These are phyloP conservation scores for Lasioglossum calceatum DNA, from an alignment of 2,888 invertebrate species.

Conservation along the genomic window DNA sequence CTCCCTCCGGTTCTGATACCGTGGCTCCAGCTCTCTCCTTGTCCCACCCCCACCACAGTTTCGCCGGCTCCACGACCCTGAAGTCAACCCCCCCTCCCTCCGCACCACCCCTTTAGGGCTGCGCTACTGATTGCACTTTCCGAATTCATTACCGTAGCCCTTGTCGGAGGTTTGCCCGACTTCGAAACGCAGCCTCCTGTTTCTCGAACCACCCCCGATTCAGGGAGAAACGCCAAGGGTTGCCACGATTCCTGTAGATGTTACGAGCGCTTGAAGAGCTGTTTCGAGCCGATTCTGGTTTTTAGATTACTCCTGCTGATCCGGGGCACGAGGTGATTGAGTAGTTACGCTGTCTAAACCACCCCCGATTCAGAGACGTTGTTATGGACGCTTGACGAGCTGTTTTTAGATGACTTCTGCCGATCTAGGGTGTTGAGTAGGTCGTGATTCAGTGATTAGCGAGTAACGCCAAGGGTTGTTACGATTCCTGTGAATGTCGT, in stretches of 20 bases:
- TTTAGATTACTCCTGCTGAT: background rate
- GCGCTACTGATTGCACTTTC: constrained; percentile 83
- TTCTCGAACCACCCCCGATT: background rate
- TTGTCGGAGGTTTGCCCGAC: constrained; percentile 73
- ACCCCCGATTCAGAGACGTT: constrained; percentile 1
- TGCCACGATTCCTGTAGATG: background rate
- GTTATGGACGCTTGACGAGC: constrained; percentile 52
- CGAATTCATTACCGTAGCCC: constrained; percentile 80
- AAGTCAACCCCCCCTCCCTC: constrained; percentile 43
- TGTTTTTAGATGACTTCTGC: background rate
- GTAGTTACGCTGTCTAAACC: background rate
- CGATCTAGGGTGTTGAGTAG: background rate
- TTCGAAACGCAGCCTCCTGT: constrained; percentile 36
- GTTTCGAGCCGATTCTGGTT: background rate
- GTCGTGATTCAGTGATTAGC: constrained; percentile 27
- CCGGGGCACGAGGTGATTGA: background rate
- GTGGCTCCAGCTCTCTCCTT: constrained; percentile 64
- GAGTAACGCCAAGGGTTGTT: background rate
- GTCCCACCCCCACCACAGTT: constrained; percentile 44
- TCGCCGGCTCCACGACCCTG: constrained; percentile 62
- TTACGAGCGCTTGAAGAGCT: constrained; percentile 53
- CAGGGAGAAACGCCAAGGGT: background rate
- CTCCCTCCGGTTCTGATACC: constrained; percentile 65
- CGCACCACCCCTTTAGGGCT: constrained; percentile 36
- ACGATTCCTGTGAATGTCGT: background rate